Conservation (phyloP, 2,888 invertebrate species). For the Lithophane leautieri region DNA sequence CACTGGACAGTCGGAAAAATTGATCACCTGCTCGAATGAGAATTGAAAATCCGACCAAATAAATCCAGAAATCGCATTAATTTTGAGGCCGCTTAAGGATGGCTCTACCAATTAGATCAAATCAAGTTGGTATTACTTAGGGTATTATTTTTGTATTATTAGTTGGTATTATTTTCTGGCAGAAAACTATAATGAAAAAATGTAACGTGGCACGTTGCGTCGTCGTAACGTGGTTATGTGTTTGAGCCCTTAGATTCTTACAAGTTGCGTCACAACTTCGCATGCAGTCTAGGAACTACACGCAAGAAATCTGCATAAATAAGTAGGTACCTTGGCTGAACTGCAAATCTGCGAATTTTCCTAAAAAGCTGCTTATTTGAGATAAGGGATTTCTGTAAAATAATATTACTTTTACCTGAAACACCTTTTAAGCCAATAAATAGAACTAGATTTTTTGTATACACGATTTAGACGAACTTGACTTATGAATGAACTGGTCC, state of each 20-base stretch:
- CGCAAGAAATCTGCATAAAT: conserved; percentile 21
- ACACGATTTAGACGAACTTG: neutral
- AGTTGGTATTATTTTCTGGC: too few relatives aligned
- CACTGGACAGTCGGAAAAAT: conserved; percentile 21
- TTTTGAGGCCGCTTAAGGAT: neutral
- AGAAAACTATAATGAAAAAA: too few relatives aligned
- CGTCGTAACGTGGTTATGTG: too few relatives aligned
- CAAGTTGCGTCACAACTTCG: neutral
- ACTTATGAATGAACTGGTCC: neutral
- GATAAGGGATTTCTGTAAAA: conserved; percentile 29
- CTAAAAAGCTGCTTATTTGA: conserved; percentile 8
- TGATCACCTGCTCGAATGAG: conserved; percentile 12
- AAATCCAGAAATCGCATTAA: neutral
- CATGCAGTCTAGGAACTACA: neutral
- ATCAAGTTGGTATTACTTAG: neutral
- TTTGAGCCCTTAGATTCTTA: too few relatives aligned
- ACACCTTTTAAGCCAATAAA: neutral
- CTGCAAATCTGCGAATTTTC: conserved; percentile 8
- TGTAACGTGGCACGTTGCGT: too few relatives aligned
- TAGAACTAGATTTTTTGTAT: neutral
- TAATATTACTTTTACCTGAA: neutral
- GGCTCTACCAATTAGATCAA: neutral
- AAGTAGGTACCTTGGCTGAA: conserved; percentile 6
- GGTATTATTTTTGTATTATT: too few relatives aligned
- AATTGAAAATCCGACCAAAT: neutral